These are phyloP conservation scores for Odontophorus gujanensis DNA, from an alignment of 2,113 vertebrate genomes.

Conservation along the genomic window DNA sequence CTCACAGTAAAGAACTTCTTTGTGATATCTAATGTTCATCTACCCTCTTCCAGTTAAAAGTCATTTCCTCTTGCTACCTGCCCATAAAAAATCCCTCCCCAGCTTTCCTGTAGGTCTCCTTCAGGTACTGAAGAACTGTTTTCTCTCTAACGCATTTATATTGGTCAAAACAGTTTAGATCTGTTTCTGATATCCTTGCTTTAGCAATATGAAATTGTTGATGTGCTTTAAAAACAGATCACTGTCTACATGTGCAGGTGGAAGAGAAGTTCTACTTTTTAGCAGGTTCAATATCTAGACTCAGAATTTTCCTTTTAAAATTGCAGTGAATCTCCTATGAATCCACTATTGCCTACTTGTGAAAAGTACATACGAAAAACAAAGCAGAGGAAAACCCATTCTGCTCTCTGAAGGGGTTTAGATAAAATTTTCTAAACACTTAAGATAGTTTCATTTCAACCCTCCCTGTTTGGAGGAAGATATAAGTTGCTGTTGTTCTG, in stretches of 20 bases:
- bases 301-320: background rate
- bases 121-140: background rate
- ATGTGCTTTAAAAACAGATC: background rate
- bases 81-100: too few relatives aligned
- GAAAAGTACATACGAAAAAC: background rate
- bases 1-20: too few relatives aligned
- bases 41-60: too few relatives aligned
- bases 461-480: background rate
- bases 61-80: too few relatives aligned
- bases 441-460: background rate
- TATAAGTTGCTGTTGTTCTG: background rate
- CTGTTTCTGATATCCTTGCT: background rate
- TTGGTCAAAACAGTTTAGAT: background rate
- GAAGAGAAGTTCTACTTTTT: background rate
- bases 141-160: background rate
- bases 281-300: background rate
- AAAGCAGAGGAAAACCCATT: background rate
- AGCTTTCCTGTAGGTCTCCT: too few relatives aligned
- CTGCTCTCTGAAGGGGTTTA: background rate
- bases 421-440: background rate
- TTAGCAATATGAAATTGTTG: background rate
- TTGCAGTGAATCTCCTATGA: background rate
- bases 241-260: background rate
- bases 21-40: too few relatives aligned
- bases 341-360: background rate